A percentile compares a stretch with the other conserved stretches of the same genome.
Conservation (phyloP, 1,140 invertebrate genomes). For the Druon quercuslanigerum region DNA sequence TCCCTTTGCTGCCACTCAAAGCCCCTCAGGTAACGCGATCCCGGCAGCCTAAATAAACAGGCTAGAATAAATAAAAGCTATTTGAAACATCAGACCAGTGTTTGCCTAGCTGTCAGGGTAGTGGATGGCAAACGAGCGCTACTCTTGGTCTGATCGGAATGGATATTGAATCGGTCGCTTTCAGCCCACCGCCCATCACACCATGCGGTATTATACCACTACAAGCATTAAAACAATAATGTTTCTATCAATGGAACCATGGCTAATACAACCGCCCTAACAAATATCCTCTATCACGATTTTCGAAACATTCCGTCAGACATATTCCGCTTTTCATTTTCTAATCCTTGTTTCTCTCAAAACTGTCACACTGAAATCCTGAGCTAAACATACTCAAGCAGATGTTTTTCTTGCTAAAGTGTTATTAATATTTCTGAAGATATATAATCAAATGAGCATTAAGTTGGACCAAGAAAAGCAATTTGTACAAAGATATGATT, state of each 20-base stretch:
- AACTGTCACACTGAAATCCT: too few relatives aligned
- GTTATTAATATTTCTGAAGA: too few relatives aligned
- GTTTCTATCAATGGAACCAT: slow-evolving; percentile 33
- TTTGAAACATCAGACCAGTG: slow-evolving; percentile 67
- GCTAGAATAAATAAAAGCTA: slow-evolving; percentile 72
- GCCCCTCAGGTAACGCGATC: slow-evolving; percentile 68
- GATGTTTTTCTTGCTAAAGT: too few relatives aligned
- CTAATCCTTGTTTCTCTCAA: not conserved
- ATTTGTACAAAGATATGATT: too few relatives aligned
- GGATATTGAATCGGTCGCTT: slow-evolving; percentile 64
- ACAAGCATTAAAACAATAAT: slow-evolving; percentile 46
- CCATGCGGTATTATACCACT: slow-evolving; percentile 1
- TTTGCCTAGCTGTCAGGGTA: slow-evolving; percentile 69
- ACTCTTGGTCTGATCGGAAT: slow-evolving; percentile 50
- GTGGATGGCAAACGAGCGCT: slow-evolving; percentile 52
- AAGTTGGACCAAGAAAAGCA: too few relatives aligned
- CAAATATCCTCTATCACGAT: not conserved
- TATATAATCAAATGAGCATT: too few relatives aligned
- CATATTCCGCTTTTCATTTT: not conserved
- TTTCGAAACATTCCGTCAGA: not conserved
- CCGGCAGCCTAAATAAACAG: slow-evolving; percentile 70
- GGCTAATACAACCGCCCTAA: slow-evolving; percentile 10
- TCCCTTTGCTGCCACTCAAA: slow-evolving; percentile 58
- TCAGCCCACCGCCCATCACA: slow-evolving; percentile 48
- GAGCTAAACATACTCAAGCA: too few relatives aligned